Evolutionary conservation across 2,113 vertebrate genomes (phyloP).

Genomic region (Chionodraco myersi): DNA sequence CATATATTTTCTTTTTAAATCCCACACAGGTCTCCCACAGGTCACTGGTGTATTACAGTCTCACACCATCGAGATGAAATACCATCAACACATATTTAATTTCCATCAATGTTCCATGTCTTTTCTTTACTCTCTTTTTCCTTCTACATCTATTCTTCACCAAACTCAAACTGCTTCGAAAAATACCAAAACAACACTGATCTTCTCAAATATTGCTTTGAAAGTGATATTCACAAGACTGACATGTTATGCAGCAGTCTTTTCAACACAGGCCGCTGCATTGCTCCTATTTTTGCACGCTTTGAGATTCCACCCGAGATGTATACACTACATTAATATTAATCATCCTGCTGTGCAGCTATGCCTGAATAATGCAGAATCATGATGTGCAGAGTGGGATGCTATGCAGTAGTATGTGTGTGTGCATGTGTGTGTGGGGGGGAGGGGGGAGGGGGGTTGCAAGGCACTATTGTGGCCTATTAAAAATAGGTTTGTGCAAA

Average conservation of each 20-base stretch:
- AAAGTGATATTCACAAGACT: neutral
- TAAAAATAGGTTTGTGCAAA: neutral
- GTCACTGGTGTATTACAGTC: neutral
- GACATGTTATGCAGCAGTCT: neutral
- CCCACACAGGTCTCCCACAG: neutral
- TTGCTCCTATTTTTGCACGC: slow-evolving; percentile 27
- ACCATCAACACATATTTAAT: slow-evolving; percentile 9
- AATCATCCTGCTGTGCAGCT: slow-evolving; percentile 46
- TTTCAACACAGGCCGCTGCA: slow-evolving; percentile 12
- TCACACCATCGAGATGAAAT: slow-evolving; percentile 10
- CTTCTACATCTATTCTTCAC: neutral
- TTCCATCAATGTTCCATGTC: neutral
- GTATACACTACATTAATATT: slow-evolving; percentile 51
- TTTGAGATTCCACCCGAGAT: neutral
- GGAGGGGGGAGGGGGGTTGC: neutral
- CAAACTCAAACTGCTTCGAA: neutral
- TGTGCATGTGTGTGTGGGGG: too few relatives aligned
- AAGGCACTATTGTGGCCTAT: slow-evolving; percentile 2
- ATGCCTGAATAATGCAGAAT: slow-evolving; percentile 65
- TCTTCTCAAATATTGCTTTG: neutral
- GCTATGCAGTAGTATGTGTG: neutral
- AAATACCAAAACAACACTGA: neutral
- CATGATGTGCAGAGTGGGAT: slow-evolving; percentile 41
- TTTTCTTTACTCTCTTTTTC: neutral
- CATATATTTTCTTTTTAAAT: neutral